Conservation (phyloP, 2,113 vertebrate species). For the Scophthalmus maximus region DNA sequence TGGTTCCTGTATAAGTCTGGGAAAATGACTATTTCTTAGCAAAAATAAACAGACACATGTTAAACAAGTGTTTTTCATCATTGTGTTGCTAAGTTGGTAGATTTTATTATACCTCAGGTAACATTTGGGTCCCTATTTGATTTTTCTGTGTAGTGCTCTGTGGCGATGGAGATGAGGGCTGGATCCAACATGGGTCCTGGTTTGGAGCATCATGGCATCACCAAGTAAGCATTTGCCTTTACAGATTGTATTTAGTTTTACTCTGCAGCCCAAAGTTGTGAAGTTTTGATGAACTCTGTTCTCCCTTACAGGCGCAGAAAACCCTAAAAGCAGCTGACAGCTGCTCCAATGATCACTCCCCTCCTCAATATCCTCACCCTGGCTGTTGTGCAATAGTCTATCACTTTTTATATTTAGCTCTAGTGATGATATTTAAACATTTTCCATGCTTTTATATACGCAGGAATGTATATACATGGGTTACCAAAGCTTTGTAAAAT, state of each 20-base stretch:
- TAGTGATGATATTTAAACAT: slow-evolving; percentile 65
- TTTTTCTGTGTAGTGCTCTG: slow-evolving; percentile 85
- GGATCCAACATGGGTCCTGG: slow-evolving; percentile 91
- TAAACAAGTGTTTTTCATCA: background rate
- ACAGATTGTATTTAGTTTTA: background rate
- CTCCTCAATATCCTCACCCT: slow-evolving; percentile 27
- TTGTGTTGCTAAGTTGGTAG: background rate
- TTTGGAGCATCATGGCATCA: slow-evolving; percentile 89
- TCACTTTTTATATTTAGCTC: slow-evolving; percentile 52
- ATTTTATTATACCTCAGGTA: background rate
- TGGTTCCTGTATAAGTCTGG: too few species aligned
- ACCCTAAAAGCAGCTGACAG: slow-evolving; percentile 74
- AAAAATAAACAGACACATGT: background rate
- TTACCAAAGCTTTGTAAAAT: slow-evolving; percentile 70
- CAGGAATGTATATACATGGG: slow-evolving; percentile 39
- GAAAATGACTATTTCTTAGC: too few species aligned
- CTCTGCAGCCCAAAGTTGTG: background rate
- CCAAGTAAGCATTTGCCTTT: slow-evolving; percentile 85
- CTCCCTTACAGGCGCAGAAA: slow-evolving; percentile 87
- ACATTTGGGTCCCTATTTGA: background rate
- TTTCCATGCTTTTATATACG: slow-evolving; percentile 56
- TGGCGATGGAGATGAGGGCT: slow-evolving; percentile 93
- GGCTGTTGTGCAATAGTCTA: slow-evolving; percentile 77
- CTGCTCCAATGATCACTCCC: slow-evolving; percentile 21
- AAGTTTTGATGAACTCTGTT: slow-evolving; percentile 18